A percentile compares a stretch with the other conserved stretches of the same genome.
Conservation (phyloP, 2,888 invertebrate genomes). For the Exocentrus adspersus region DNA sequence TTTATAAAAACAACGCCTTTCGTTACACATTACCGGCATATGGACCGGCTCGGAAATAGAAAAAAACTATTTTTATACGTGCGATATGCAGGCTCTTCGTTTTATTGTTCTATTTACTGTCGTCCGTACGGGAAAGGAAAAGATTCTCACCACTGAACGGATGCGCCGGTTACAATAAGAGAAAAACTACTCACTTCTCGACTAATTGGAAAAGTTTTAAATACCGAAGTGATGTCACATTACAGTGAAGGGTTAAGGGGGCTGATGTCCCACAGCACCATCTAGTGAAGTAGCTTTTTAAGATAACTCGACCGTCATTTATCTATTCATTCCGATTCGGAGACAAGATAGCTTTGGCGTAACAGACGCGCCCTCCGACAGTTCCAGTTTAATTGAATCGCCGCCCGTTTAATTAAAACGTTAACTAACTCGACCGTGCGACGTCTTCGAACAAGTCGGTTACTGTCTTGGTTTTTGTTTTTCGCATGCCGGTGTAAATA, state of each 20-base stretch:
- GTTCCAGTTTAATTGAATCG: conserved; percentile 2
- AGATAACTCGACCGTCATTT: no score
- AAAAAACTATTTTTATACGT: not conserved
- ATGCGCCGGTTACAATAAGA: conserved; percentile 12
- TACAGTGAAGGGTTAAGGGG: no score
- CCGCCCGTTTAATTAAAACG: not conserved
- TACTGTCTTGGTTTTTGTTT: no score
- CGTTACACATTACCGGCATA: not conserved
- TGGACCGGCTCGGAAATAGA: not conserved
- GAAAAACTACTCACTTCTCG: not conserved
- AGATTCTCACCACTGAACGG: conserved; percentile 5
- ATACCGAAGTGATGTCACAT: no score
- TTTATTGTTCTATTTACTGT: conserved; percentile 13
- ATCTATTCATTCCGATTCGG: no score
- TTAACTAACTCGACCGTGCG: not conserved
- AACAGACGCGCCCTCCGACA: not conserved
- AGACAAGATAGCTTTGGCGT: not conserved
- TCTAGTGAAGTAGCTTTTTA: no score
- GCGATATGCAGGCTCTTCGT: no score
- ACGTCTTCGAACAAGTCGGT: not conserved
- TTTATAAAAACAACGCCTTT: not conserved
- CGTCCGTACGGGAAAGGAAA: conserved; percentile 10
- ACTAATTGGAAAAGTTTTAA: not conserved
- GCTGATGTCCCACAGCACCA: no score
- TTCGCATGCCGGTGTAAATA: no score